Conservation (phyloP, 2,113 vertebrate genomes). For the Hippocampus guttulatus region DNA sequence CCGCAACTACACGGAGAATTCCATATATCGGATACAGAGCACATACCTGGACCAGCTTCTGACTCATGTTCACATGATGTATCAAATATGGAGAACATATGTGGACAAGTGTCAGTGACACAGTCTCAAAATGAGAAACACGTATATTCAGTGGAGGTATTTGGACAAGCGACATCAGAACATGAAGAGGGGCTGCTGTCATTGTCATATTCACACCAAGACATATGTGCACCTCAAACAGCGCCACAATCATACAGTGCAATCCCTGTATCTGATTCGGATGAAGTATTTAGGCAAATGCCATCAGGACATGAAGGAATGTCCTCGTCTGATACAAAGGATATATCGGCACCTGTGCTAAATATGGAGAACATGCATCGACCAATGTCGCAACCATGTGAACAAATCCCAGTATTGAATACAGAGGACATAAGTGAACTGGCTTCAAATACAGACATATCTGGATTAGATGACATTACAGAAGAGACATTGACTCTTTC, state of each 20-base stretch:
- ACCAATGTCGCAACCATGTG: too few relatives aligned
- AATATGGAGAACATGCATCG: background rate
- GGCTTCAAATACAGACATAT: background rate
- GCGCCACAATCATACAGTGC: background rate
- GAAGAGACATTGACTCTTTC: background rate
- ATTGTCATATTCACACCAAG: background rate
- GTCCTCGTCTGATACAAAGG: background rate
- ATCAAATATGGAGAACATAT: background rate
- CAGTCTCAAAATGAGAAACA: background rate
- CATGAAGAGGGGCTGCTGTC: background rate
- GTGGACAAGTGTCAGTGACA: background rate
- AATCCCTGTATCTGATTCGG: background rate
- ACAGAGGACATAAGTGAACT: background rate
- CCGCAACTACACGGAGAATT: background rate
- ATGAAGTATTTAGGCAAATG: background rate
- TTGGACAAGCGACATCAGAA: background rate
- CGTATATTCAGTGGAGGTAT: background rate
- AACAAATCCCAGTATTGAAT: background rate
- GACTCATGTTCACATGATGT: background rate
- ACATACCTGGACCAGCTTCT: background rate
- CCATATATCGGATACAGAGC: background rate
- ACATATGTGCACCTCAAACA: background rate
- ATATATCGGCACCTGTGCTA: background rate
- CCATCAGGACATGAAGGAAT: background rate
- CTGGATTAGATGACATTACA: background rate